These are phyloP conservation scores for Teleogryllus occipitalis DNA, from an alignment of 1,140 invertebrate genomes.

Conservation along the genomic window DNA sequence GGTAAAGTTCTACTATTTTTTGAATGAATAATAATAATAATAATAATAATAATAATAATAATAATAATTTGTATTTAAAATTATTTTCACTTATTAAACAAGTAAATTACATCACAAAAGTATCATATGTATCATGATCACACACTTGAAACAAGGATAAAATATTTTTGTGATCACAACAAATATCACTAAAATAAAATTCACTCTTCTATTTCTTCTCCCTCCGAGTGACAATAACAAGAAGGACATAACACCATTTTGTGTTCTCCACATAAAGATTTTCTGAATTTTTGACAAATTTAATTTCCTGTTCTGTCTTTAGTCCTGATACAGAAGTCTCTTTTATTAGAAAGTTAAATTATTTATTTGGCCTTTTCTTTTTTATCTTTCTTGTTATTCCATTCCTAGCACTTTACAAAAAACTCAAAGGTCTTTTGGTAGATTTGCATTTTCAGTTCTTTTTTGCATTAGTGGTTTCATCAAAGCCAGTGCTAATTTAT, in stretches of 20 bases:
- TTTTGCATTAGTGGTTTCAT: background rate
- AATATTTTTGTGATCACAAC: no score
- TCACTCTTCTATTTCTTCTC: no score
- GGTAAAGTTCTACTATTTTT: no score
- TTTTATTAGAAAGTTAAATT: background rate
- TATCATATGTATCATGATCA: no score
- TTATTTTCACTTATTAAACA: no score
- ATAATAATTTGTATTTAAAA: no score
- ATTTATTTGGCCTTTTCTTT: background rate
- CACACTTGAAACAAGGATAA: no score
- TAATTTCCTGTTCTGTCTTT: background rate
- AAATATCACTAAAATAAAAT: no score
- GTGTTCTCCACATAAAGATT: background rate
- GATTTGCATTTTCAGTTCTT: background rate
- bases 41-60: no score
- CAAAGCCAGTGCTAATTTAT: background rate
- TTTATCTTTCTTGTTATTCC: background rate
- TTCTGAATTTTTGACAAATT: background rate
- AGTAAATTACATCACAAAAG: no score
- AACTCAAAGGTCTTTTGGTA: background rate
- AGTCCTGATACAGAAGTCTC: background rate
- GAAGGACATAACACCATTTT: background rate
- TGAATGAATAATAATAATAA: no score
- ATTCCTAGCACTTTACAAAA: background rate
- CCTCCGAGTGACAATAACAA: no score